phyloP scores from a whole-genome alignment of 2,888 invertebrate genomes.

The Athalia rosae region DNA sequence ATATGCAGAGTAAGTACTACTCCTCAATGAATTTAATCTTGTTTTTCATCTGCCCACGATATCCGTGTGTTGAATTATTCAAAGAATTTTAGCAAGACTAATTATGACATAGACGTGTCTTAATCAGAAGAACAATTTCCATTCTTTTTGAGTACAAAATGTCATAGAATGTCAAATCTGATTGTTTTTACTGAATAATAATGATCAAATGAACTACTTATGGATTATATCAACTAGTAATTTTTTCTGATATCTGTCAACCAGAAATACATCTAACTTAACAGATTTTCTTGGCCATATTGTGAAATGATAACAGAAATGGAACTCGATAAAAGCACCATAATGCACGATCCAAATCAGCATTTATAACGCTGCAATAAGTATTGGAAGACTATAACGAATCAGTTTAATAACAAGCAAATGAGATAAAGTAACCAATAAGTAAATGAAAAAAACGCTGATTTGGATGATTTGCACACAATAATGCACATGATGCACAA shows the following conservation, averaged over 20 bases:
- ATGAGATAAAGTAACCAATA: neutral
- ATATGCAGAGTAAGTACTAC: slow-evolving; percentile 77
- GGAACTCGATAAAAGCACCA: slow-evolving; percentile 51
- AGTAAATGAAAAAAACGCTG: slow-evolving; percentile 50
- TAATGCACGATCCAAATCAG: slow-evolving; percentile 58
- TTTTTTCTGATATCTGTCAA: neutral
- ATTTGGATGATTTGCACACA: slow-evolving; percentile 60
- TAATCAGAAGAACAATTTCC: too few relatives aligned
- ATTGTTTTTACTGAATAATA: too few relatives aligned
- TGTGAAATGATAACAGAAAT: slow-evolving; percentile 19
- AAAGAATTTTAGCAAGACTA: too few relatives aligned
- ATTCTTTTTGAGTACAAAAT: too few relatives aligned
- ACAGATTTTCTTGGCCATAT: slow-evolving; percentile 1
- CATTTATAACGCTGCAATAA: slow-evolving; percentile 35
- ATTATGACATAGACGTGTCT: too few relatives aligned
- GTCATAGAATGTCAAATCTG: too few relatives aligned
- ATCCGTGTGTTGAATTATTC: too few relatives aligned
- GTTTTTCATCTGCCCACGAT: neutral
- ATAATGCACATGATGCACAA: slow-evolving; percentile 66
- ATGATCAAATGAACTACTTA: too few relatives aligned
- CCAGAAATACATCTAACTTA: slow-evolving; percentile 9
- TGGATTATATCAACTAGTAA: neutral
- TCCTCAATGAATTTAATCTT: neutral
- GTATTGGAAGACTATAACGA: neutral
- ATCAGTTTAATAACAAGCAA: neutral